Evolutionary conservation across 2,888 invertebrate species (phyloP).

Genomic region (Ornithoptera priamus): DNA sequence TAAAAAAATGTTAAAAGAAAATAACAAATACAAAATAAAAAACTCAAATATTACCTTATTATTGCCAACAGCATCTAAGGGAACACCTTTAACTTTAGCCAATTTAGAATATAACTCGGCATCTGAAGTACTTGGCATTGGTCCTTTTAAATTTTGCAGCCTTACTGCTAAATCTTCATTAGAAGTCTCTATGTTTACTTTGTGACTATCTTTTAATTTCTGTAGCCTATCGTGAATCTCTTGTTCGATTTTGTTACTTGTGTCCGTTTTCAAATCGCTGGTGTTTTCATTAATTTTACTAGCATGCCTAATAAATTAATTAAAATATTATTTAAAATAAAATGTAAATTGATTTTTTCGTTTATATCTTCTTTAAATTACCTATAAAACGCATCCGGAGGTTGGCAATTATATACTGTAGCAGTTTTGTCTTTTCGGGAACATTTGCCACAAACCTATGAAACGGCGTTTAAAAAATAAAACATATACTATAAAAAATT

Average conservation of each 20-base stretch:
- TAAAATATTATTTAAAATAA: not conserved
- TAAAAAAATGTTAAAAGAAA: not conserved
- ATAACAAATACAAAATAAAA: not conserved
- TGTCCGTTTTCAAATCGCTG: conserved; percentile 20
- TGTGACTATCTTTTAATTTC: conserved; percentile 82
- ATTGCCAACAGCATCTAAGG: conserved; percentile 41
- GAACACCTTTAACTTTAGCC: conserved; percentile 83
- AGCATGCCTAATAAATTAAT: conserved; percentile 39
- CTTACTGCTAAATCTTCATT: conserved; percentile 54
- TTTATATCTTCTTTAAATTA: conserved; percentile 42
- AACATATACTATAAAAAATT: not conserved
- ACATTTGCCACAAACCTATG: conserved; percentile 68
- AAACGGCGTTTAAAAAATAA: conserved; percentile 28
- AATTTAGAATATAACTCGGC: conserved; percentile 83
- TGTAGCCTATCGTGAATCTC: conserved; percentile 84
- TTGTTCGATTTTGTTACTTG: conserved; percentile 75
- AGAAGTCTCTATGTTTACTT: conserved; percentile 36
- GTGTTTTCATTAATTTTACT: conserved; percentile 36
- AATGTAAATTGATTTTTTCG: not conserved
- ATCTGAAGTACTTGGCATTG: conserved; percentile 75
- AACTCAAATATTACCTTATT: conserved; percentile 45
- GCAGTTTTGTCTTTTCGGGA: conserved; percentile 41
- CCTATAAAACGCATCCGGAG: conserved; percentile 81
- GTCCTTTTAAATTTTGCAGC: conserved; percentile 59
- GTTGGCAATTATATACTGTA: conserved; percentile 44